phyloP scores from a whole-genome alignment of 2,888 invertebrate genomes.

The Lochmaea capreae region DNA sequence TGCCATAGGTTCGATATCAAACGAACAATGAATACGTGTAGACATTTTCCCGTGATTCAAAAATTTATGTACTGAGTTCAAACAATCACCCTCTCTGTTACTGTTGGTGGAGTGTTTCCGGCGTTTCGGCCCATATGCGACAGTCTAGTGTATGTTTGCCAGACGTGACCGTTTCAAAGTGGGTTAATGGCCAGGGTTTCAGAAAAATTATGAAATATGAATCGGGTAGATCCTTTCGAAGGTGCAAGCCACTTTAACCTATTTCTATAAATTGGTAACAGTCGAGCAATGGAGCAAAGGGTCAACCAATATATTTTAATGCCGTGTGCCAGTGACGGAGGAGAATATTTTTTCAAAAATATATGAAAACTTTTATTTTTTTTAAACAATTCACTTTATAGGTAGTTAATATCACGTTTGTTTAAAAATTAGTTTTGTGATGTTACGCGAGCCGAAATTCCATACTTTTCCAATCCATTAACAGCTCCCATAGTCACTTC shows the following conservation, averaged over 20 bases:
- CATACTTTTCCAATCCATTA: no score
- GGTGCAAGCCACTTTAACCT: conserved; percentile 39
- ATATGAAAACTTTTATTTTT: neutral
- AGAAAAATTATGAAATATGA: conserved; percentile 46
- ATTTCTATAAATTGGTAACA: conserved; percentile 32
- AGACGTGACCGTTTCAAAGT: conserved; percentile 51
- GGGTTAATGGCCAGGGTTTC: conserved; percentile 47
- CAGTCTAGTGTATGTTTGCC: conserved; percentile 46
- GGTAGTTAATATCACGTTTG: no score
- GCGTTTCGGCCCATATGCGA: conserved; percentile 48
- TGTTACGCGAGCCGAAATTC: no score
- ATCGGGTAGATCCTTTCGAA: conserved; percentile 37
- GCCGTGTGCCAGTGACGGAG: conserved; percentile 17
- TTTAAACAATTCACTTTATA: neutral
- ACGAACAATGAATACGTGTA: neutral
- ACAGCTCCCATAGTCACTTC: no score
- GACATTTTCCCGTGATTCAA: conserved; percentile 11
- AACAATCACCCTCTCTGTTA: conserved; percentile 43
- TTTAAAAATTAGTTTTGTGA: no score
- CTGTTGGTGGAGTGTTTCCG: conserved; percentile 34
- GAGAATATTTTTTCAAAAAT: neutral
- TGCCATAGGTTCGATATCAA: neutral
- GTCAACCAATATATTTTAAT: conserved; percentile 33
- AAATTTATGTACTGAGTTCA: conserved; percentile 10
- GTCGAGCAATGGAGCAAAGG: conserved; percentile 32